A percentile compares a stretch with the other conserved stretches of the same genome.
Evolutionary conservation across 2,888 invertebrate genomes (phyloP).

Genomic region (Caenorhabditis imperialis): DNA sequence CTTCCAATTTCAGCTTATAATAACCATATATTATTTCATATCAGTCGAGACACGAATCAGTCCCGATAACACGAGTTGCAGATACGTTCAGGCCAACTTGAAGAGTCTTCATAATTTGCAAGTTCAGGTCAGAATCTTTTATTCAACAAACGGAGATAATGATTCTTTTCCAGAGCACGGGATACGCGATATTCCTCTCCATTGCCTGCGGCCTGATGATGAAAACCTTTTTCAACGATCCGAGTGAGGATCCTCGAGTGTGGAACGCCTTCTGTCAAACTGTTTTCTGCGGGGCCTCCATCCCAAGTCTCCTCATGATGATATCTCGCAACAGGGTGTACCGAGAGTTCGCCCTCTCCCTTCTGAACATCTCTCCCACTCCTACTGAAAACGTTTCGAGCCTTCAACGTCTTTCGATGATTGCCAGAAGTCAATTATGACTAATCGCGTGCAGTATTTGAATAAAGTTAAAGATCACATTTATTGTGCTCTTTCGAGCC

Average conservation of each 20-base stretch:
- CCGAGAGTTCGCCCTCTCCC: background rate
- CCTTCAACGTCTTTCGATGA: too few relatives aligned
- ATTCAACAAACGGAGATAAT: background rate
- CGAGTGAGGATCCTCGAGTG: background rate
- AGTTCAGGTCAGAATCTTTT: background rate
- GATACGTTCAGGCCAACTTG: background rate
- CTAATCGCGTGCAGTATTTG: too few relatives aligned
- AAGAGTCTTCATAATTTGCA: background rate
- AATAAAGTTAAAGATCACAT: too few relatives aligned
- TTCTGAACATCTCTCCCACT: background rate
- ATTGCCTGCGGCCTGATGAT: background rate
- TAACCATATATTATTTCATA: background rate
- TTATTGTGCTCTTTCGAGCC: too few relatives aligned
- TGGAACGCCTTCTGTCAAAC: background rate
- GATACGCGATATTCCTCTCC: background rate
- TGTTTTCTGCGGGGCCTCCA: slow-evolving; percentile 1
- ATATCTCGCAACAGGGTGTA: background rate
- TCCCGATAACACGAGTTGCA: background rate
- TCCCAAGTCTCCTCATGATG: background rate
- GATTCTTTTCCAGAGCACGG: background rate
- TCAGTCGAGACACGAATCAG: background rate
- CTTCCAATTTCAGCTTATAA: background rate
- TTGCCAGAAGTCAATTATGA: too few relatives aligned
- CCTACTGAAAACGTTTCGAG: too few relatives aligned
- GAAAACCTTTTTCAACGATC: slow-evolving; percentile 4